A percentile compares a stretch with the other conserved stretches of the same genome.
phyloP scores from a whole-genome alignment of 2,888 invertebrate species.

The Malacosoma neustria region DNA sequence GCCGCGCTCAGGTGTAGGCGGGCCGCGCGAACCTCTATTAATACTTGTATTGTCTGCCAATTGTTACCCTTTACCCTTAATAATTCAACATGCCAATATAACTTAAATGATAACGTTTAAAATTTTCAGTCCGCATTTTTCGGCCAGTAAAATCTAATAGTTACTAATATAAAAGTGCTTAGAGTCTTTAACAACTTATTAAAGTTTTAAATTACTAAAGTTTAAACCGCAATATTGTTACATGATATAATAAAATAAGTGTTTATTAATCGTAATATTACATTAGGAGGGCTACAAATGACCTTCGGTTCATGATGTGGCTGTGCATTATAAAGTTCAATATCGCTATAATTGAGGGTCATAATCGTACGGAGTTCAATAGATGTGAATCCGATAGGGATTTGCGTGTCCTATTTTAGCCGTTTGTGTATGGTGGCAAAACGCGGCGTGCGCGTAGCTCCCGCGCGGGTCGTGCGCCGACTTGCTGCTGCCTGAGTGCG shows the following conservation, averaged over 20 bases:
- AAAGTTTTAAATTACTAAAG: too few species aligned
- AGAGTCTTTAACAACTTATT: too few species aligned
- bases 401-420: conserved; percentile 43
- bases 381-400: conserved; percentile 22
- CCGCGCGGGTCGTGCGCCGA: conserved; percentile 17
- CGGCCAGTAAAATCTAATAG: too few species aligned
- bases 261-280: neutral
- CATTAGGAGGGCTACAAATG: neutral
- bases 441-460: conserved; percentile 12
- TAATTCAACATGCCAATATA: conserved; percentile 14
- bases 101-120: conserved; percentile 3
- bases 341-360: conserved; percentile 18
- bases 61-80: conserved; percentile 28
- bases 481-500: conserved; percentile 22
- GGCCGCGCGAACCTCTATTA: conserved; percentile 57
- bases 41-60: conserved; percentile 51
- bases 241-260: neutral
- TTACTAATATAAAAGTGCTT: too few species aligned
- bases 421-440: conserved; percentile 10
- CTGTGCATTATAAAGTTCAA: conserved; percentile 22
- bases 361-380: conserved; percentile 15
- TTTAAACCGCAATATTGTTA: too few species aligned
- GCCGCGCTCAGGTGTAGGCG: conserved; percentile 47
- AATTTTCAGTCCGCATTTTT: too few species aligned
- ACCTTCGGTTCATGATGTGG: neutral